These are phyloP conservation scores for Hydrozoanthus gracilis DNA, from an alignment of 92 coral and sea anemone genomes.

Conservation along the genomic window DNA sequence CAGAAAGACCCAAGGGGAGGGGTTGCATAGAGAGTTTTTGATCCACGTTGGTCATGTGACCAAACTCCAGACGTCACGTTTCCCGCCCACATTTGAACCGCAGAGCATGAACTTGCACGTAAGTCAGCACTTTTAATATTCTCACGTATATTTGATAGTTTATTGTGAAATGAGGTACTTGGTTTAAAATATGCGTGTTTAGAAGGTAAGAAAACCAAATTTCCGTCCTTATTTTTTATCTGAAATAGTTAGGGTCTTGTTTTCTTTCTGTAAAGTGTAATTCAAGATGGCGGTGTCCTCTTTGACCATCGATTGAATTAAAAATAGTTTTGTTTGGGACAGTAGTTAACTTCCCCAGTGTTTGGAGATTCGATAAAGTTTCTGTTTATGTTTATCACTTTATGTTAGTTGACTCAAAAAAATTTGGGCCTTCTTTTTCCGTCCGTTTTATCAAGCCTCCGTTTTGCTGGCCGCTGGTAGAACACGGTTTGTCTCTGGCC, in stretches of 20 bases:
- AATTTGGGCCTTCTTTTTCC: too few species aligned
- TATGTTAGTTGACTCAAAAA: too few species aligned
- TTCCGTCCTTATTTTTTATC: background rate
- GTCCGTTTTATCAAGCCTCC: too few species aligned
- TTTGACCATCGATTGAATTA: too few species aligned
- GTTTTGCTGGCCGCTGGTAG: background rate
- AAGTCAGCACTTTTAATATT: background rate
- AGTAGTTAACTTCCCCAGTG: too few species aligned
- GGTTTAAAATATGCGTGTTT: background rate
- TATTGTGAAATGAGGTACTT: background rate
- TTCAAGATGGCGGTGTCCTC: background rate
- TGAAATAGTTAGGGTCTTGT: background rate
- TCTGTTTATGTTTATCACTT: too few species aligned
- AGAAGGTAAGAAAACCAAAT: background rate
- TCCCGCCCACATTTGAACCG: background rate
- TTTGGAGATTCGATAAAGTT: too few species aligned
- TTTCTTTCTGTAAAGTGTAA: background rate
- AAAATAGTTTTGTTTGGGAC: background rate
- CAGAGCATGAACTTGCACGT: background rate
- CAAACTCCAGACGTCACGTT: background rate
- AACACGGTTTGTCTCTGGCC: background rate
- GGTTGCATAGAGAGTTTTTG: background rate
- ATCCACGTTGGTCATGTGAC: background rate
- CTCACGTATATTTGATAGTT: background rate
- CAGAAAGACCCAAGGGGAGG: background rate